A percentile compares a stretch with the other conserved stretches of the same genome.
phyloP scores from a whole-genome alignment of 2,113 vertebrate genomes.

The Ciconia boyciana region DNA sequence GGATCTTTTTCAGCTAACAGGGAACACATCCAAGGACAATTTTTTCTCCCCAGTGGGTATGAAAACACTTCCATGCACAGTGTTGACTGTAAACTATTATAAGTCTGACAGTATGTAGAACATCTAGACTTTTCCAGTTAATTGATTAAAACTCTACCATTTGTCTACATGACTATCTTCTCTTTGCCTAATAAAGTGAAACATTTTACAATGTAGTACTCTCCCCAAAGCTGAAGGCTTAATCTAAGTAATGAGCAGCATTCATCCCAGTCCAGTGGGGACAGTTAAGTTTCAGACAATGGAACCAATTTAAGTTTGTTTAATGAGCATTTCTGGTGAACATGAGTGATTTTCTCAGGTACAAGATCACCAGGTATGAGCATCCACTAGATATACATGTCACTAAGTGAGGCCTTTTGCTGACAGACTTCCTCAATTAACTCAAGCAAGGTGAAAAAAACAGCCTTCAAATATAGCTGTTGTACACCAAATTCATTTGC shows the following conservation, averaged over 20 bases:
- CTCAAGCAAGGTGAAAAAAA: neutral
- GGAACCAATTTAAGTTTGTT: conserved; percentile 17
- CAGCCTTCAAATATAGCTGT: neutral
- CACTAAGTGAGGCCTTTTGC: neutral
- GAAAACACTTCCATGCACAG: neutral
- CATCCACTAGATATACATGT: neutral
- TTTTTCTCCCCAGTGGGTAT: neutral
- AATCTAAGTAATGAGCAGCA: conserved; percentile 43
- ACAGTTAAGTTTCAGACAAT: conserved; percentile 30
- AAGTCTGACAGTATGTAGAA: neutral
- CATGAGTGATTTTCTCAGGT: neutral
- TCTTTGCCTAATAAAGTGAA: neutral
- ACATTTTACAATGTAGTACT: neutral
- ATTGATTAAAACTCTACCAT: conserved; percentile 47
- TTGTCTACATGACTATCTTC: conserved; percentile 19
- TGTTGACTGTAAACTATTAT: neutral
- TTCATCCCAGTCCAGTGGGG: conserved; percentile 40
- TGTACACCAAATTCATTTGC: conserved; percentile 19
- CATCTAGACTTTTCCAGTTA: conserved; percentile 21
- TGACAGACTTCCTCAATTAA: neutral
- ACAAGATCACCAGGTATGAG: neutral
- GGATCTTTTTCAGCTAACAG: neutral
- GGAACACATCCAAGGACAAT: neutral
- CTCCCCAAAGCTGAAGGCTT: conserved; percentile 41
- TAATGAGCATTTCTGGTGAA: conserved; percentile 38